phyloP scores from a whole-genome alignment of 2,113 vertebrate genomes.

The Amazona guildingii region DNA sequence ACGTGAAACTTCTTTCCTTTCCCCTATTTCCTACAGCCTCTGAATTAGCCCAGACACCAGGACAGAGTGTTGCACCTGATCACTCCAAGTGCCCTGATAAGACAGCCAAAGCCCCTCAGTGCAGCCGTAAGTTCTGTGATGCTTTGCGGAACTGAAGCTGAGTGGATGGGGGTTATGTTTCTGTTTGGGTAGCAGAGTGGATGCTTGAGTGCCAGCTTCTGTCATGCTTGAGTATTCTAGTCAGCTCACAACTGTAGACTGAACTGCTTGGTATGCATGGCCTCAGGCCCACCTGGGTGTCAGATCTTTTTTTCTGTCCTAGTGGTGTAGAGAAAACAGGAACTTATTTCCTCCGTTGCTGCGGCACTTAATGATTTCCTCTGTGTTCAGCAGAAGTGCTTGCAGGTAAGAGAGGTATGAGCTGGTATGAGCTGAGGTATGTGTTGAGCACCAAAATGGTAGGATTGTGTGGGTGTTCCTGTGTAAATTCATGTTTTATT shows the following conservation, averaged over 20 bases:
- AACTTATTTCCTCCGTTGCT: not conserved
- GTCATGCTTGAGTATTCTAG: not conserved
- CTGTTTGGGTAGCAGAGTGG: not conserved
- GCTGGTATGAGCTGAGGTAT: not conserved
- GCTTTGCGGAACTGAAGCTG: not conserved
- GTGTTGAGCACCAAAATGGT: not conserved
- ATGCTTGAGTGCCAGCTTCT: not conserved
- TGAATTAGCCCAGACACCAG: conserved; percentile 85
- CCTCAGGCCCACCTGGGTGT: not conserved
- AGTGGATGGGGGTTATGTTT: not conserved
- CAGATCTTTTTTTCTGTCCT: not conserved
- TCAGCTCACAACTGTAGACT: not conserved
- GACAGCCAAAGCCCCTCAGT: conserved; percentile 66
- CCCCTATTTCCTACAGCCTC: conserved; percentile 72
- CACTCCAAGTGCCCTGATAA: conserved; percentile 60
- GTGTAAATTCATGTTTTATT: not conserved
- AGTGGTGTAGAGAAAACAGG: not conserved
- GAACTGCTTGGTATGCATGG: not conserved
- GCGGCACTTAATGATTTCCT: not conserved
- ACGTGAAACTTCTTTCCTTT: not conserved
- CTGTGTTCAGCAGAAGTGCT: not conserved
- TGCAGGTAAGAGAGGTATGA: not conserved
- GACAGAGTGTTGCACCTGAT: conserved; percentile 69
- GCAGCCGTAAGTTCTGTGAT: conserved; percentile 78
- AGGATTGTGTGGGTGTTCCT: not conserved